A percentile compares a stretch with the other conserved stretches of the same genome.
Conservation (phyloP, 2,888 invertebrate species). For the Sminthurides aquaticus region DNA sequence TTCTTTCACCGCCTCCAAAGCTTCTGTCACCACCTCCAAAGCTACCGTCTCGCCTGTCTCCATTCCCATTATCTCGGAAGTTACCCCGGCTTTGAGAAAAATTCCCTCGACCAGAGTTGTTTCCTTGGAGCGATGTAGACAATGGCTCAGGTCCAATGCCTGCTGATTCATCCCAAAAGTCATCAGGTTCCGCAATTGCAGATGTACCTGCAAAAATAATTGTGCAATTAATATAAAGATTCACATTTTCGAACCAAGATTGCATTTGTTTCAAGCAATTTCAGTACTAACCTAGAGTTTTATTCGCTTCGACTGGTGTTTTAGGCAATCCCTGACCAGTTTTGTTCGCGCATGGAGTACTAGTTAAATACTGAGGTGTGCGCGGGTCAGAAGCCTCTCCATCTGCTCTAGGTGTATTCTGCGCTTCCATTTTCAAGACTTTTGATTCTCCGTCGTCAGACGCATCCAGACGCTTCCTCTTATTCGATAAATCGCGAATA, state of each 20-base stretch:
- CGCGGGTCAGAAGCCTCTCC: no score
- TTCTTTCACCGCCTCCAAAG: not conserved
- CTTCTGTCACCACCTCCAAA: slow-evolving; percentile 1
- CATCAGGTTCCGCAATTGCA: no score
- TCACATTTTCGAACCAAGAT: no score
- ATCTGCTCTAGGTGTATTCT: not conserved
- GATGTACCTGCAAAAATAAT: no score
- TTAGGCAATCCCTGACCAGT: no score
- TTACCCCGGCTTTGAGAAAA: not conserved
- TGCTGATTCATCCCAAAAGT: no score
- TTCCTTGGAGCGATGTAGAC: not conserved
- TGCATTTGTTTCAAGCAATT: no score
- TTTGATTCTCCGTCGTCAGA: slow-evolving; percentile 1
- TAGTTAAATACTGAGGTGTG: no score
- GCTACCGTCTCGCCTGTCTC: not conserved
- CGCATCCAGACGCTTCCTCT: not conserved
- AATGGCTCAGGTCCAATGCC: not conserved
- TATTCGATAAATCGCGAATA: not conserved
- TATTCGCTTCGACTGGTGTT: no score
- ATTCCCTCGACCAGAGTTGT: not conserved
- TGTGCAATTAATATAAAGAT: no score
- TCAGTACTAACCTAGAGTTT: no score
- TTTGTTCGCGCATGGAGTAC: no score
- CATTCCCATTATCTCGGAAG: not conserved
- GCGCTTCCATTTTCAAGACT: not conserved